Base-by-base conservation (phyloP, 1,140 invertebrate species). In the Philaenus spumarius region DNA sequence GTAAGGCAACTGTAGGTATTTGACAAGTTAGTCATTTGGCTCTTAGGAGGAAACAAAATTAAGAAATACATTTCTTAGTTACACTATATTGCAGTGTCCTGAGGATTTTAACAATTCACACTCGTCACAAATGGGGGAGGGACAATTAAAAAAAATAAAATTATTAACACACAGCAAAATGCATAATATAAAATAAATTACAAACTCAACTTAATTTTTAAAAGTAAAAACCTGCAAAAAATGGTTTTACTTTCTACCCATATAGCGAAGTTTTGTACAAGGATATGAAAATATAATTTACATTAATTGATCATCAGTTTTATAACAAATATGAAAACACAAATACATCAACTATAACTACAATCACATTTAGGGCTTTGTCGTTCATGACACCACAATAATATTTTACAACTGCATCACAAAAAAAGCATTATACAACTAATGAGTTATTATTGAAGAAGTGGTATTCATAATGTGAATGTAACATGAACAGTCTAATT, bases 281-380 rank as follows among this genome's bases (percentile, higher is more conserved):
- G 50, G 50, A 53, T 53, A 53, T 53, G 50, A 53, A 53, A 53
- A 53, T 53, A 53, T 53, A 53, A 30, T 37, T 20, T 53, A 53
- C 30, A 53, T 19, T 17, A 11, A 51, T 23, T 30, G 24, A 51
- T 20, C 23, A n/a, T 53, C 50, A 35, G 26, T 30, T 30, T 30
- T 30, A 30, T 30, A 30, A 30, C 3, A 30, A 39, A 53, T 53
- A 53, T 37, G 30, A 53, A 53, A 53, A 53, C 50, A 53, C 50
- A 53, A 53, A 53, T 37, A 30, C 35, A 35, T 53, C 20, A 37
- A n/a, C 50, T 53, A 53, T 37, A 22, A 37, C 50, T 53, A 53
- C 50, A 53, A 53, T 53, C 50, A 53, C 50, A 53, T 53, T 53
- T 53, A 39, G 30, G 50, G 7, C 50, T 35, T 11, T 2, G 23